Conservation (phyloP, 2,113 vertebrate species). For the Haemorhous mexicanus region DNA sequence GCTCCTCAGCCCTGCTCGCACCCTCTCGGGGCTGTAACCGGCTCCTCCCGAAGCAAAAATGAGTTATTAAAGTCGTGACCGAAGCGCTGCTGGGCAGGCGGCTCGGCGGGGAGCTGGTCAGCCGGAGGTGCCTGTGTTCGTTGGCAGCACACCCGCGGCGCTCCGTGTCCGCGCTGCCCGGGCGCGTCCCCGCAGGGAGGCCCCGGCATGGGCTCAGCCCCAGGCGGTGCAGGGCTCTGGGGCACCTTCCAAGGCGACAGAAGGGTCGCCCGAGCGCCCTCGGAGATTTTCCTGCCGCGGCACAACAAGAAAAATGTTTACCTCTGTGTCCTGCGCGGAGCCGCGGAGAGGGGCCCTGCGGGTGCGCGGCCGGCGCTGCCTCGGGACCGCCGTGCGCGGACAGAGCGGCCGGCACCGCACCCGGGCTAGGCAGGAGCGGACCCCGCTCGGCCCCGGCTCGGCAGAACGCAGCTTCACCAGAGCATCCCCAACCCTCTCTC, state of each 20-base stretch:
- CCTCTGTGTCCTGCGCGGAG: background rate
- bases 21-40: background rate
- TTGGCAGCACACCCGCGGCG: accelerated
- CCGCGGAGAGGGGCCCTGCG: background rate
- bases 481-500: too few species aligned
- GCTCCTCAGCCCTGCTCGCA: background rate
- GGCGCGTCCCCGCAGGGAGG: background rate
- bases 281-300: background rate
- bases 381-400: background rate
- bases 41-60: background rate
- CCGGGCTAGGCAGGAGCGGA: background rate
- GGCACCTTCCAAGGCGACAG: background rate
- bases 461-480: background rate
- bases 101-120: accelerated
- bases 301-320: accelerated
- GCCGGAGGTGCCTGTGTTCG: accelerated
- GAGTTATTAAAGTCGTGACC: accelerated
- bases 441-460: background rate
- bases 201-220: background rate
- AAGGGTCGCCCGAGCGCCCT: background rate
- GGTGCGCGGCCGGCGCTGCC: background rate
- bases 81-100: background rate
- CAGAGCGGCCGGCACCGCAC: background rate
- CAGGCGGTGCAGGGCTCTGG: background rate
- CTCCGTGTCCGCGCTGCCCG: background rate